Evolutionary conservation across 2,113 vertebrate species (phyloP), one percentile per base, ranked within the genome.

Genomic region (Lycaon pictus): DNA sequence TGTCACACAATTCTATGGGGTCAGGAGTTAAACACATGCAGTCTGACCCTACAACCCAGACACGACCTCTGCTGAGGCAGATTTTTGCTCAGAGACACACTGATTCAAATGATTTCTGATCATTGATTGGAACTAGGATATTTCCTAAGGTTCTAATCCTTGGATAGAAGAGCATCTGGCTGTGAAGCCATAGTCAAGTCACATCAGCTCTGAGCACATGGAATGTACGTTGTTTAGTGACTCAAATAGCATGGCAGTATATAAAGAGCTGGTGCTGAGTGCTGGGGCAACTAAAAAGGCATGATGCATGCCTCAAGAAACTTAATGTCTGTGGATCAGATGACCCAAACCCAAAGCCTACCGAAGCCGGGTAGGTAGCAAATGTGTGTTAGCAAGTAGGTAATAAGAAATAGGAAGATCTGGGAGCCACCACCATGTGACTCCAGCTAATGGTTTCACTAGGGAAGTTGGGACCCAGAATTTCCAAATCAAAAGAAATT

Each of bases 401-500:
- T 37, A 25, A 35, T 32, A 4, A 58, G 23, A 65, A 77, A 35
- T 1, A 32, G 37, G 25, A 65, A 76, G 37, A 29, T 35, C 15
- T 22, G 48, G 83, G 90, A 62, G 32, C 29, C 55, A 32, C 65
- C 10, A 25, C 15, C 9, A 5, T 13, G 22, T 27, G 62, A 6
- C 19, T 29, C 20, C 43, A 62, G n/a, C 63, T 60, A 3, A 13
- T 27, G n/a, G 69, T n/a, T 55, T 43, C 79, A n/a, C 3, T 23
- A 25, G 12, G 29, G 62, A 3, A 17, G 19, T 0, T 15, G 32
- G 69, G 48, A 60, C 11, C 27, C 20, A 7, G 55, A 19, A 37
- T 95, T 79, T 93, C 51, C 72, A 96, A 86, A 95, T 77, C 7
- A 60, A 81, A 84, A 58, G 29, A 55, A 93, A 37, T 0, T 25